A percentile compares a stretch with the other conserved stretches of the same genome.
These are phyloP conservation scores for Neoniphon sammara DNA, from an alignment of 2,797 vertebrate species.

Conservation along the genomic window DNA sequence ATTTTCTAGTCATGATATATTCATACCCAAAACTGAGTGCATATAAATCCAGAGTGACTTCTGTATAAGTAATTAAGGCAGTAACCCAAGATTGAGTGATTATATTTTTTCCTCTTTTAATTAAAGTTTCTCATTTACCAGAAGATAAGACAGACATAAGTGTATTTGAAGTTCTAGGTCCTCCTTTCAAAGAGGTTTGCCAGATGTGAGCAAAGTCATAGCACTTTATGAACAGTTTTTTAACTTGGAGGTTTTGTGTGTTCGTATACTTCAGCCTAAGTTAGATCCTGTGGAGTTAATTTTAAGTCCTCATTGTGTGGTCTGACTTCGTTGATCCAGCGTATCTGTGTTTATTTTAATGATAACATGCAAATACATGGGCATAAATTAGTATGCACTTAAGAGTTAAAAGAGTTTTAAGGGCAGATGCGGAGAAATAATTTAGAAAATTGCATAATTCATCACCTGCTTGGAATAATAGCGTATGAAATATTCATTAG, in stretches of 20 bases:
- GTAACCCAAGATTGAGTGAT: not conserved
- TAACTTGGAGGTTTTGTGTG: no score
- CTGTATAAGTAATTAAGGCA: not conserved
- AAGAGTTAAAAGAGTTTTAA: constrained; percentile 67
- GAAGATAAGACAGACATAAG: not conserved
- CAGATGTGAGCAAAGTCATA: not conserved
- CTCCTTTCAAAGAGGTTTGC: no score
- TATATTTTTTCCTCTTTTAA: not conserved
- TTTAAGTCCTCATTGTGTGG: not conserved
- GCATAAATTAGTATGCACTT: constrained; percentile 52
- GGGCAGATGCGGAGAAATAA: constrained; percentile 65
- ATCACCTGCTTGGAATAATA: constrained; percentile 77
- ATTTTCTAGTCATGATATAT: not conserved
- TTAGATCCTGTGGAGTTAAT: not conserved
- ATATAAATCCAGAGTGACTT: not conserved
- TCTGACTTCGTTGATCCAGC: constrained; percentile 13
- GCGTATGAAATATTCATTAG: constrained; percentile 80
- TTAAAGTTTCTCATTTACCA: not conserved
- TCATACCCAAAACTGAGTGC: not conserved
- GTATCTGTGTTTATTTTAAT: constrained; percentile 56
- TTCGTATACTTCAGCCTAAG: no score
- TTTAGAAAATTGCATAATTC: constrained; percentile 78
- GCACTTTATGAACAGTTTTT: no score
- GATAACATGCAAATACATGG: constrained; percentile 60
- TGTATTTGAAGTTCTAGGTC: no score